phyloP scores from a whole-genome alignment of 2,797 vertebrate genomes.

The Rhinichthys osculus region DNA sequence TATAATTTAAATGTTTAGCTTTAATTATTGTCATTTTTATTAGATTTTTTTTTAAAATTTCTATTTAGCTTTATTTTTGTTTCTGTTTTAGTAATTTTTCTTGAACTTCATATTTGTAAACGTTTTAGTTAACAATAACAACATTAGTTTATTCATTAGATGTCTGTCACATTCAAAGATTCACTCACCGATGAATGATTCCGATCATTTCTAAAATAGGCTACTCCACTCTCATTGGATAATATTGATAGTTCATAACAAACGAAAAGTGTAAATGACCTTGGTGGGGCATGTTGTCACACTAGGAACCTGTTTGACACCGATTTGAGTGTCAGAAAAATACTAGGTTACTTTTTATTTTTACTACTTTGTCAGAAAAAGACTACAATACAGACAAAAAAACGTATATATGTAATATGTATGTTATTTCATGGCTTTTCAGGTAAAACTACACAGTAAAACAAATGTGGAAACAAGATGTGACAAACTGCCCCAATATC shows the following conservation, averaged over 20 bases:
- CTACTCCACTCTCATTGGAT: neutral
- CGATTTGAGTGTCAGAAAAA: neutral
- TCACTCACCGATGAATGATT: neutral
- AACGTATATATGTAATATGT: neutral
- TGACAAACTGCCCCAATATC: neutral
- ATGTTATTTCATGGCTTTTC: neutral
- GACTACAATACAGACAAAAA: neutral
- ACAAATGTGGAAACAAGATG: neutral
- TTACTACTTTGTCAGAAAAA: neutral
- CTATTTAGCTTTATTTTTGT: neutral
- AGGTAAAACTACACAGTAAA: neutral
- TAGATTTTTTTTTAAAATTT: no score
- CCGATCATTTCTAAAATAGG: neutral
- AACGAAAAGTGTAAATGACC: neutral
- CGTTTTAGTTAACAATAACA: neutral
- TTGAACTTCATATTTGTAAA: neutral
- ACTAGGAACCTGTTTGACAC: neutral
- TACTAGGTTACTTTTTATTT: no score
- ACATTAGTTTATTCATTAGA: neutral
- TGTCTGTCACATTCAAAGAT: neutral
- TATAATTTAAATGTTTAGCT: no score
- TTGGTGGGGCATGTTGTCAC: neutral
- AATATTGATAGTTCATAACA: neutral
- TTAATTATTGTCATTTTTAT: neutral
- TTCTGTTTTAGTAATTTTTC: neutral